Base-by-base conservation (phyloP, 37 sponge, comb jelly and placozoan species). In the Geodia barretti region DNA sequence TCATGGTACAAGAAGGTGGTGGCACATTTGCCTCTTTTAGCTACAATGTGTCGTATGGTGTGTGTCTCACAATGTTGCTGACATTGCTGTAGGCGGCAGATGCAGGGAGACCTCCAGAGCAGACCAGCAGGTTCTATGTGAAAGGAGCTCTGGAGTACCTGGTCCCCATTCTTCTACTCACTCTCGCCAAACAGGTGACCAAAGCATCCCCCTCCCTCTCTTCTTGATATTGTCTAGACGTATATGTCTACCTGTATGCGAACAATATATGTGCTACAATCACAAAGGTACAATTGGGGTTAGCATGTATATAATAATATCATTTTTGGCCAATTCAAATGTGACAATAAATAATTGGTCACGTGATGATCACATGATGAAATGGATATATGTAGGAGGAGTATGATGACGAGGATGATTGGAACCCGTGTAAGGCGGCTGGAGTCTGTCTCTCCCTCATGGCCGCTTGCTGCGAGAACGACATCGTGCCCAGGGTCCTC, bases 351-450 rank as follows among this genome's bases (percentile, higher is more conserved):
- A n/a, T 1, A 37, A 26, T 64, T 24, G 4, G 21, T 72, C 41
- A 39, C 41, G 39, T 39, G 41, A 39, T 5, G 1, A 3, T 64
- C 26, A 24, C n/a, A 25, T 66, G 21, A 1, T 17, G n/a, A n/a
- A n/a, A n/a, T n/a, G n/a, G n/a, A n/a, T n/a, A n/a, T n/a, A 1
- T 80, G n/a, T 68, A 98, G 95, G 97, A 96, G 39, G 99, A 99
- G 70, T 91, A 66, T 82, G 99, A 99, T 86, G 97, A 99, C 78
- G 99, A 99, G 78, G 99, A 99, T 78, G 97, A 99, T 66, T 99
- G 99, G 99, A 97, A 92, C 61, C 99, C 99, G 1, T 94, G 93
- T 73, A 99, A 99, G 81, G 99, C 99, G 17, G 97, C 99, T 54
- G 97, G 97, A 0, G 99, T 99, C 60, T 99, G 99, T 71, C 84